Evolutionary conservation across 2,797 vertebrate genomes (phyloP), one percentile per base, ranked within the genome.

Genomic region (Poeciliopsis gracilis): DNA sequence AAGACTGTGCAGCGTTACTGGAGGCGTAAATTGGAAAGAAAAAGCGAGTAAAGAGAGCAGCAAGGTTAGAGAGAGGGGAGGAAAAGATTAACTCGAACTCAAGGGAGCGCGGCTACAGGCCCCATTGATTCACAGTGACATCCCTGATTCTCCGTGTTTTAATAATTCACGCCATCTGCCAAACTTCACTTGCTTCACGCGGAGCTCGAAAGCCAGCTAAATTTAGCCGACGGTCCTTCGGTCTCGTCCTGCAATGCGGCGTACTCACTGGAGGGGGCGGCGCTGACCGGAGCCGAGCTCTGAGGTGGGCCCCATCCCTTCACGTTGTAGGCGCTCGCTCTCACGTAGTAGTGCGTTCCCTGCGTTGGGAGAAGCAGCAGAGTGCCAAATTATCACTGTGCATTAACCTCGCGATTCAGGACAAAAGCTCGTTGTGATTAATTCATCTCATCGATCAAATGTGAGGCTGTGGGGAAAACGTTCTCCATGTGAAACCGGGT

Each of bases 211-310:
- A 80, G 84, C 82, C 83, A 86, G 76, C 36, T 36, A 76, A 81
- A 73, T 85, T 2, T 41, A 41, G 81, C 66, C 10, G 25, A 66
- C 71, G 75, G 33, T 38, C 77, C 73, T 81, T 81, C 84, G 41
- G 83, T 84, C 71, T 81, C 73, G 80, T 70, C 45, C 43, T 84
- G 86, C 66, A 90, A 82, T 88, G 87, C 76, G 46, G 76, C 8
- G 2, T 92, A 96, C 96, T 96, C 89, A 96, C 95, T 95, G 84
- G 96, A 96, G 85, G 95, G 95, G 89, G 92, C 89, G 89, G 92
- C 93, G 47, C 95, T 92, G 85, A 82, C 85, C 6, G 96, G 96
- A 71, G 90, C 84, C 7, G 94, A 94, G 85, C 72, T 82, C 90
- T 94, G 94, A 73, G 93, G 84, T 1, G 82, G 92, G 7, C 96